A percentile compares a stretch with the other conserved stretches of the same genome.
These are phyloP conservation scores for Chaetodon trifasciatus DNA, from an alignment of 2,797 vertebrate genomes.

Conservation along the genomic window DNA sequence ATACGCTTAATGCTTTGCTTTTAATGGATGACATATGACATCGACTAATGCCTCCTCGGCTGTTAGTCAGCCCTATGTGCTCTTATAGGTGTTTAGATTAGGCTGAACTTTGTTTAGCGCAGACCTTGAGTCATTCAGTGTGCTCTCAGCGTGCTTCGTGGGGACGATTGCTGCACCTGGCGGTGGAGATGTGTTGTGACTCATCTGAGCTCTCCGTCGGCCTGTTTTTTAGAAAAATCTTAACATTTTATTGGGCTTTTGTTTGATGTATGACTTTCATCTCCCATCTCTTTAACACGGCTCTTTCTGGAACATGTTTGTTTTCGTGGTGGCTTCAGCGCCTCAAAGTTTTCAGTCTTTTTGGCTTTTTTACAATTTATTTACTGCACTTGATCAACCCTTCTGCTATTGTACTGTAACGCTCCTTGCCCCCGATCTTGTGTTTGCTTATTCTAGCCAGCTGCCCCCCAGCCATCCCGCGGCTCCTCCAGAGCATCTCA, in stretches of 20 bases:
- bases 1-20: constrained; percentile 28
- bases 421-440: neutral
- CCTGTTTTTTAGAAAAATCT: constrained; percentile 9
- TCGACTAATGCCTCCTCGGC: constrained; percentile 55
- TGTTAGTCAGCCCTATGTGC: constrained; percentile 46
- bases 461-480: constrained; percentile 88
- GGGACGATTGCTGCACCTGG: constrained; percentile 12
- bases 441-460: constrained; percentile 84
- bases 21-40: constrained; percentile 50
- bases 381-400: neutral
- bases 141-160: constrained; percentile 31
- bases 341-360: constrained; percentile 8
- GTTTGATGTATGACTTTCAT: constrained; percentile 6
- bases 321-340: neutral
- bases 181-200: constrained; percentile 30
- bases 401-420: neutral
- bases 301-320: neutral
- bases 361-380: neutral
- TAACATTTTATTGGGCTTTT: constrained; percentile 4
- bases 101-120: constrained; percentile 60
- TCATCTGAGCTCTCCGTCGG: constrained; percentile 35
- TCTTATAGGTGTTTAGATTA: constrained; percentile 73
- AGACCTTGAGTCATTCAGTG: constrained; percentile 61
- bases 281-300: neutral
- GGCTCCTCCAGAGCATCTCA: constrained; percentile 93